Percentiles rank a stretch among this genome's conserved stretches.
These are phyloP conservation scores for Drosophila stalkeri DNA, from an alignment of 2,888 invertebrate species.

Conservation along the genomic window DNA sequence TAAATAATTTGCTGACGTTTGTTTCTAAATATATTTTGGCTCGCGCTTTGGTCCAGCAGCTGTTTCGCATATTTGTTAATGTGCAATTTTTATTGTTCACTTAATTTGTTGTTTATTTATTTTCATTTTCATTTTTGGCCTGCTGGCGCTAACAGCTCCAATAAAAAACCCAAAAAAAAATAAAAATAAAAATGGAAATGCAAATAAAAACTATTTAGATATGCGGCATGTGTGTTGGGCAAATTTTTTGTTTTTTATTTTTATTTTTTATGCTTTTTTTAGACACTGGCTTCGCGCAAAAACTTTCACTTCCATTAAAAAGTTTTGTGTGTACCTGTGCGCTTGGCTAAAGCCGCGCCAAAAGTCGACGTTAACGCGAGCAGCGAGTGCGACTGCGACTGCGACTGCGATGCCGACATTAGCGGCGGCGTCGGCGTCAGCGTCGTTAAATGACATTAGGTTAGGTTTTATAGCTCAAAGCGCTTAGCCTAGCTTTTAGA, in stretches of 20 bases:
- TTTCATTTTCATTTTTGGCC: constrained; percentile 37
- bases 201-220: constrained; percentile 49
- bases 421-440: constrained; percentile 23
- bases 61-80: constrained; percentile 67
- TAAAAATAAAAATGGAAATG: constrained; percentile 26
- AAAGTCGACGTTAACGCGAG: constrained; percentile 48
- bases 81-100: constrained; percentile 59
- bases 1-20: constrained; percentile 34
- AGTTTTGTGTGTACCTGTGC: constrained; percentile 72
- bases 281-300: constrained; percentile 61
- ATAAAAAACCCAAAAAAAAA: constrained; percentile 36
- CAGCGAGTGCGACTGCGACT: constrained; percentile 2
- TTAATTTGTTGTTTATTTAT: constrained; percentile 46
- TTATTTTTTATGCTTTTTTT: constrained; percentile 50
- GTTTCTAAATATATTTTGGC: constrained; percentile 49
- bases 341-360: constrained; percentile 51
- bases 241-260: constrained; percentile 37
- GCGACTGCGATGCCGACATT: constrained; percentile 11
- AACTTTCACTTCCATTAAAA: constrained; percentile 79
- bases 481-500: constrained; percentile 17
- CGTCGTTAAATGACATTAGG: constrained; percentile 76
- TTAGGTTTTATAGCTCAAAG: constrained; percentile 69
- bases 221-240: constrained; percentile 61
- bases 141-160: constrained; percentile 64
- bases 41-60: constrained; percentile 61